phyloP scores from a whole-genome alignment of 2,888 invertebrate genomes.

The Temnothorax ravouxi region DNA sequence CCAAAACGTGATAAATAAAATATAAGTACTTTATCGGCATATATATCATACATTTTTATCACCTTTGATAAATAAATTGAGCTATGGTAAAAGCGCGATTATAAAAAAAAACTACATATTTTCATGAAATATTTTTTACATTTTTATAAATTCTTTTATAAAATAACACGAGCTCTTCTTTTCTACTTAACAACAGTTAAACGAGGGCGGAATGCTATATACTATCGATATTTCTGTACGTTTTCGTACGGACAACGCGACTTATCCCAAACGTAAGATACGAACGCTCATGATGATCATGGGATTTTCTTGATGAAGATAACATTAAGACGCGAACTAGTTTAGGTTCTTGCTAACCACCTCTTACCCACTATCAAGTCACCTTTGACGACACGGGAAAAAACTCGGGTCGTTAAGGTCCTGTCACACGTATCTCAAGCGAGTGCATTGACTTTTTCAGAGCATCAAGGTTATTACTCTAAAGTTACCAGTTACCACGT shows the following conservation, averaged over 20 bases:
- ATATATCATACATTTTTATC: background rate
- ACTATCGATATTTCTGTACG: conserved; percentile 47
- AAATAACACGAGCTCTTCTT: background rate
- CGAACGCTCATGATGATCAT: conserved; percentile 61
- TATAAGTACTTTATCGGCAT: background rate
- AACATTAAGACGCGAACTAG: conserved; percentile 41
- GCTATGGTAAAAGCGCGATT: background rate
- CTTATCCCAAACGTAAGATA: conserved; percentile 55
- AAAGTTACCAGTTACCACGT: conserved; percentile 25
- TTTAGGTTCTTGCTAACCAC: conserved; percentile 47
- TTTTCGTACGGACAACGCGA: conserved; percentile 64
- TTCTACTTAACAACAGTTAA: background rate
- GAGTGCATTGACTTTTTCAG: conserved; percentile 45
- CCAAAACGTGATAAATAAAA: background rate
- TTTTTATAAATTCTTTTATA: background rate
- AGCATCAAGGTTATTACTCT: conserved; percentile 45
- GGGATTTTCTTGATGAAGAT: conserved; percentile 65
- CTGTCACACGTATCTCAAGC: conserved; percentile 51
- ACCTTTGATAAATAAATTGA: background rate
- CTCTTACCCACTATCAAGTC: conserved; percentile 63
- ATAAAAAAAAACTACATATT: background rate
- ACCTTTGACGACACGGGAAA: conserved; percentile 59
- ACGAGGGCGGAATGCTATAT: conserved; percentile 6
- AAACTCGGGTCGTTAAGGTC: conserved; percentile 66
- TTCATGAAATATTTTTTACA: background rate